Percentiles rank a stretch among this genome's conserved stretches.
Conservation (phyloP, 1,140 invertebrate species). For the Pollicipes pollicipes region DNA sequence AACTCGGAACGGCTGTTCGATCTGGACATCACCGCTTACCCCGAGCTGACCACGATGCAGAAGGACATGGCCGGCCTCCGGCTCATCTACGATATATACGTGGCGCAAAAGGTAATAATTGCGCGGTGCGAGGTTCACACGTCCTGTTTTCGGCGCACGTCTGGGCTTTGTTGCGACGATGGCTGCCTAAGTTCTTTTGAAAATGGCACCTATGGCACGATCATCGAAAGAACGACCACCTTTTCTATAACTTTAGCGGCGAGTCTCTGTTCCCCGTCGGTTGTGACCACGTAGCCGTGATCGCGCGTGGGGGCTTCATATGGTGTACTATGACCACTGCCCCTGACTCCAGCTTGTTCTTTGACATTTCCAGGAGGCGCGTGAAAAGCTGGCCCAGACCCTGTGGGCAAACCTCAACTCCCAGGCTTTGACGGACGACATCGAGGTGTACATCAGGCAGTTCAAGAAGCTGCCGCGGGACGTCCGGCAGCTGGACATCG, state of each 20-base stretch:
- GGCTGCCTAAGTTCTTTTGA: no score
- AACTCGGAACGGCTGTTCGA: constrained; percentile 72
- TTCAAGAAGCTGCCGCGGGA: constrained; percentile 43
- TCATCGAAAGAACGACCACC: no score
- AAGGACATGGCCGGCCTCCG: constrained; percentile 53
- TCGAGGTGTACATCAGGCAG: constrained; percentile 62
- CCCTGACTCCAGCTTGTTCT: no score
- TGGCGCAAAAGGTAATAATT: constrained; percentile 52
- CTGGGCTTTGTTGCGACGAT: no score
- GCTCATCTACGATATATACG: constrained; percentile 55
- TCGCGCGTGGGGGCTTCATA: no score
- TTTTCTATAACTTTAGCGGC: no score
- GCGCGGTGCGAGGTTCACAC: no score
- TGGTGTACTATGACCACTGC: no score
- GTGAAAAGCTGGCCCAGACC: constrained; percentile 63
- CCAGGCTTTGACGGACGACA: constrained; percentile 60
- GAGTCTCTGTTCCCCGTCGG: no score
- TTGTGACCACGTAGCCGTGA: no score
- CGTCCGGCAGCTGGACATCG: constrained; percentile 38
- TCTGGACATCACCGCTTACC: constrained; percentile 59
- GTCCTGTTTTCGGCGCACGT: no score
- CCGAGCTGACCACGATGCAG: constrained; percentile 47
- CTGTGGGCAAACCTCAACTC: constrained; percentile 73
- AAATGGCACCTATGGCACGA: no score
- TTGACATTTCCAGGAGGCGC: constrained; percentile 28